These are phyloP conservation scores for Poeciliopsis paucimaculata DNA, from an alignment of 2,797 vertebrate species.

Conservation along the genomic window DNA sequence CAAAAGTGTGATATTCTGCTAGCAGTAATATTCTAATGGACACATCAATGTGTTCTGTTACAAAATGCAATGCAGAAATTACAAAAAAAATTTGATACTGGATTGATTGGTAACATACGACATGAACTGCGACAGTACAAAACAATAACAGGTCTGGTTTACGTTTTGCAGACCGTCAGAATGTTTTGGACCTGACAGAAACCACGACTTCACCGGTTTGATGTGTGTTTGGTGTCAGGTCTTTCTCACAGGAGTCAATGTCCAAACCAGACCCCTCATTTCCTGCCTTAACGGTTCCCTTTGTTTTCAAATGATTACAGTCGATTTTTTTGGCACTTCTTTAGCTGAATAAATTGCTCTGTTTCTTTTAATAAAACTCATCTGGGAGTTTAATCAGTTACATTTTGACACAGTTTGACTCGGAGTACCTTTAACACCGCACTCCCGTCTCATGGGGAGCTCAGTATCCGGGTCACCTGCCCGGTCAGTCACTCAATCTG, in stretches of 20 bases:
- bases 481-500: slow-evolving; percentile 63
- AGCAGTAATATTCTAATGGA: background rate
- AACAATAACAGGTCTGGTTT: background rate
- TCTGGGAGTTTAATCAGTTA: background rate
- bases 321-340: background rate
- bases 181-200: background rate
- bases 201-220: background rate
- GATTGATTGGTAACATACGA: background rate
- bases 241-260: background rate
- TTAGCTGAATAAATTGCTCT: background rate
- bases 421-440: background rate
- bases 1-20: background rate
- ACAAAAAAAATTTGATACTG: background rate
- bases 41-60: background rate
- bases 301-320: background rate
- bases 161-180: background rate
- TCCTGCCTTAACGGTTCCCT: background rate
- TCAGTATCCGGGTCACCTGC: slow-evolving; percentile 64
- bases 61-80: background rate
- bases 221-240: background rate
- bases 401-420: background rate
- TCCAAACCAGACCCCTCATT: background rate
- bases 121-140: background rate
- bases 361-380: background rate
- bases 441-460: slow-evolving; percentile 39